Percentiles rank a stretch among this genome's conserved stretches.
phyloP scores from a whole-genome alignment of 2,113 vertebrate genomes.

The Zosterops hypoxanthus region DNA sequence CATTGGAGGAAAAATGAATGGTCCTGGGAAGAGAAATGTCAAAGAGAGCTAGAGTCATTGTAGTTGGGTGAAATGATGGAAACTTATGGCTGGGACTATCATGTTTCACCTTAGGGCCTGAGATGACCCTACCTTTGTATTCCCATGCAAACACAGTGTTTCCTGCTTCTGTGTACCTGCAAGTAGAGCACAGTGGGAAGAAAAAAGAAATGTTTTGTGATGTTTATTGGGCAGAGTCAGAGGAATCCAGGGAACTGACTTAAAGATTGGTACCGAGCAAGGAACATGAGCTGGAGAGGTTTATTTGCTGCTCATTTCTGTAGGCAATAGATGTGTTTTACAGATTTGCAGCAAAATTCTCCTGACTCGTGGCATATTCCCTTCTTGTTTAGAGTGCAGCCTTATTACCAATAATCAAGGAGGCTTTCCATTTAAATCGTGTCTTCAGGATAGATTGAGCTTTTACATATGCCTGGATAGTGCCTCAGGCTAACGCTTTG shows the following conservation, averaged over 20 bases:
- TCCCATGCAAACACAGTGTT: background rate
- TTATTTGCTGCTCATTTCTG: background rate
- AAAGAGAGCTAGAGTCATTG: background rate
- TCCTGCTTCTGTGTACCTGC: background rate
- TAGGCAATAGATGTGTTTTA: background rate
- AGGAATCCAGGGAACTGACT: background rate
- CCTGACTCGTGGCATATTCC: background rate
- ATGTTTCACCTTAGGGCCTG: background rate
- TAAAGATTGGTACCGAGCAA: background rate
- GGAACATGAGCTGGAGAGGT: background rate
- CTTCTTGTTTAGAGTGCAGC: background rate
- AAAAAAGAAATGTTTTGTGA: background rate
- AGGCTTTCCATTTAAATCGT: background rate
- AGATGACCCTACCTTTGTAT: background rate
- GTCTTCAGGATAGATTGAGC: background rate
- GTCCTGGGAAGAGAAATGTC: background rate
- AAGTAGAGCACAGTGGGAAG: background rate
- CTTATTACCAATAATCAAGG: background rate
- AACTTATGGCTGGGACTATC: background rate
- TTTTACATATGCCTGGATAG: background rate
- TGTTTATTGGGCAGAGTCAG: background rate
- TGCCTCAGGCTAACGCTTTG: background rate
- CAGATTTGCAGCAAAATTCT: background rate
- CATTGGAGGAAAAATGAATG: background rate
- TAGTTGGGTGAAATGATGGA: background rate